phyloP scores from a whole-genome alignment of 2,888 invertebrate species.

The Brachynemurus nebulosus region DNA sequence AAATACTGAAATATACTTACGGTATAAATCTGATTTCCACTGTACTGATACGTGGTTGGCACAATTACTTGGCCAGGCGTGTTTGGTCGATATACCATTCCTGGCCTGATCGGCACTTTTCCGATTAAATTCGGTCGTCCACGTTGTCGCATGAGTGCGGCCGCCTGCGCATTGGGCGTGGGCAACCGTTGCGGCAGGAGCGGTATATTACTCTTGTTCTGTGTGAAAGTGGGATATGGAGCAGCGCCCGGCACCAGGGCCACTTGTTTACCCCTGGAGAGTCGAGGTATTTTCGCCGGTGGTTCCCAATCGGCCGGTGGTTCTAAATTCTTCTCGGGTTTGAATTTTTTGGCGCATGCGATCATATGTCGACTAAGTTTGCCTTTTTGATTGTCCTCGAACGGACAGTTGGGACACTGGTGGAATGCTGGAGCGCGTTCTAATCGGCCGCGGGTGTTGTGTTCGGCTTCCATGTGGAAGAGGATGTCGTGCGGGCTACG shows the following conservation, averaged over 20 bases:
- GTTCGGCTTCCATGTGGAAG: slow-evolving; percentile 84
- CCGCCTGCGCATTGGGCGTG: slow-evolving; percentile 27
- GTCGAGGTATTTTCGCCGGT: slow-evolving; percentile 81
- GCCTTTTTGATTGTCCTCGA: slow-evolving; percentile 86
- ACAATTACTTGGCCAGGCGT: slow-evolving; percentile 38
- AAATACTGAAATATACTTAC: slow-evolving; percentile 31
- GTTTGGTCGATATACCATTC: slow-evolving; percentile 56
- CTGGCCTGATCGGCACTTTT: slow-evolving; percentile 23
- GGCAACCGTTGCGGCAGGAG: slow-evolving; percentile 30
- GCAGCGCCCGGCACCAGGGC: slow-evolving; percentile 25
- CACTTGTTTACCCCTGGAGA: slow-evolving; percentile 33
- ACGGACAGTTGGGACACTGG: slow-evolving; percentile 86
- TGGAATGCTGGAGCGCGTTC: slow-evolving; percentile 78
- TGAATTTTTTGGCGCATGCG: slow-evolving; percentile 80
- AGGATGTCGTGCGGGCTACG: slow-evolving; percentile 77
- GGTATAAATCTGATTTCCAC: slow-evolving; percentile 48
- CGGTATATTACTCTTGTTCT: slow-evolving; percentile 31
- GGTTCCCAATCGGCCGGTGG: slow-evolving; percentile 87
- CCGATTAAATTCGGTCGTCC: slow-evolving; percentile 27
- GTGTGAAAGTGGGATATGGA: slow-evolving; percentile 35
- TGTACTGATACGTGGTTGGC: slow-evolving; percentile 44
- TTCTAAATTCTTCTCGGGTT: slow-evolving; percentile 71
- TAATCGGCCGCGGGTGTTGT: slow-evolving; percentile 67
- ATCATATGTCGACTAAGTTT: slow-evolving; percentile 78
- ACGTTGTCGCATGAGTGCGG: slow-evolving; percentile 27